These are phyloP conservation scores for Pammene aurita DNA, from an alignment of 2,888 invertebrate species.

Conservation along the genomic window DNA sequence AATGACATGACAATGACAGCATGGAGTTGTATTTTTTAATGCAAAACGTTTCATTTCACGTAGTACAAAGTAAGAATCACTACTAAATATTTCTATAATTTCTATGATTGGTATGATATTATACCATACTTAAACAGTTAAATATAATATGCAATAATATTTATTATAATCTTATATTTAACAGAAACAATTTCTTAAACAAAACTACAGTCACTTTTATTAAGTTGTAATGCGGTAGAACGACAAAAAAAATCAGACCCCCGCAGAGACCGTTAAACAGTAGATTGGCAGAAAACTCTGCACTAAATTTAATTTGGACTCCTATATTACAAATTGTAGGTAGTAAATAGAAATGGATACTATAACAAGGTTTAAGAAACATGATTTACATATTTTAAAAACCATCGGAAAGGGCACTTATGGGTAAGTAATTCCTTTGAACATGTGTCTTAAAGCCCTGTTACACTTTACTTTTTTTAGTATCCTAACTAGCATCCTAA, in stretches of 20 bases:
- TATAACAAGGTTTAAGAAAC: constrained; percentile 60
- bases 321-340: no score
- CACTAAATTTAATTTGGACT: no score
- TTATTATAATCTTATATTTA: no score
- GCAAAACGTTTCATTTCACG: constrained; percentile 11
- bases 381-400: constrained; percentile 67
- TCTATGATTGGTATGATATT: no score
- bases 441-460: background rate
- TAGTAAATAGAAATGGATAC: constrained; percentile 59
- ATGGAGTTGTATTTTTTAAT: constrained; percentile 14
- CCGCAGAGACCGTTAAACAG: background rate
- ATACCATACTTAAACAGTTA: no score
- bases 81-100: background rate
- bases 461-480: no score
- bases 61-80: background rate
- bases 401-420: constrained; percentile 84
- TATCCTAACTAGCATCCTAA: no score
- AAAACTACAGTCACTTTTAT: background rate
- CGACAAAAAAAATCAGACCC: background rate
- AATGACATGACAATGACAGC: constrained; percentile 18
- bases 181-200: background rate
- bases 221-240: no score
- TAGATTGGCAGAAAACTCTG: background rate
- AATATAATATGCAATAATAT: no score
- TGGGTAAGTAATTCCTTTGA: constrained; percentile 68